phyloP scores from a whole-genome alignment of 2,888 invertebrate species.

The Nezara viridula region DNA sequence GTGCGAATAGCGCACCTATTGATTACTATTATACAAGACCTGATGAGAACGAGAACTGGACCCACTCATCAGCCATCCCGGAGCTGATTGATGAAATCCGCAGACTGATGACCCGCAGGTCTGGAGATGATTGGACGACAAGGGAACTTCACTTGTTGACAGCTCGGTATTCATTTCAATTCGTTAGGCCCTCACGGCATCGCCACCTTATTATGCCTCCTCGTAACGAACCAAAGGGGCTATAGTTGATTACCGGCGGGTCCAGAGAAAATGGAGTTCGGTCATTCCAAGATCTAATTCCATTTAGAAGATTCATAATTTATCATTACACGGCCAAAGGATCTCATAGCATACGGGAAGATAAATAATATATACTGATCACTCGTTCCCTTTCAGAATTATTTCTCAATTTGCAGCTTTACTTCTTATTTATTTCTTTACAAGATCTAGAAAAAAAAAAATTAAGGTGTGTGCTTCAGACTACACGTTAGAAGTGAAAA shows the following conservation, averaged over 20 bases:
- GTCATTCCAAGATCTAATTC: neutral
- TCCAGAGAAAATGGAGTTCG: neutral
- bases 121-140: conserved; percentile 13
- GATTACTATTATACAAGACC: too few relatives aligned
- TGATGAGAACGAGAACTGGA: neutral
- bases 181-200: conserved; percentile 2
- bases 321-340: neutral
- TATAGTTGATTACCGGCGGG: neutral
- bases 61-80: neutral
- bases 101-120: neutral
- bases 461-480: too few relatives aligned
- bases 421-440: too few relatives aligned
- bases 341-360: neutral
- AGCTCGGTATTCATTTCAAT: conserved; percentile 30
- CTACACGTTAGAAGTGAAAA: too few relatives aligned
- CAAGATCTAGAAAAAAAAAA: too few relatives aligned
- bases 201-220: conserved; percentile 2
- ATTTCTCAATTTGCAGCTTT: neutral
- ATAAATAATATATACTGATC: neutral
- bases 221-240: neutral
- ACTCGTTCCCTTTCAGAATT: neutral
- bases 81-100: conserved; percentile 13
- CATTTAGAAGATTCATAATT: neutral
- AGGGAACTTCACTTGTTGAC: conserved; percentile 1
- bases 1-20: too few relatives aligned